A percentile compares a stretch with the other conserved stretches of the same genome.
phyloP scores from a whole-genome alignment of 2,797 vertebrate species.

The Xenopus petersii region DNA sequence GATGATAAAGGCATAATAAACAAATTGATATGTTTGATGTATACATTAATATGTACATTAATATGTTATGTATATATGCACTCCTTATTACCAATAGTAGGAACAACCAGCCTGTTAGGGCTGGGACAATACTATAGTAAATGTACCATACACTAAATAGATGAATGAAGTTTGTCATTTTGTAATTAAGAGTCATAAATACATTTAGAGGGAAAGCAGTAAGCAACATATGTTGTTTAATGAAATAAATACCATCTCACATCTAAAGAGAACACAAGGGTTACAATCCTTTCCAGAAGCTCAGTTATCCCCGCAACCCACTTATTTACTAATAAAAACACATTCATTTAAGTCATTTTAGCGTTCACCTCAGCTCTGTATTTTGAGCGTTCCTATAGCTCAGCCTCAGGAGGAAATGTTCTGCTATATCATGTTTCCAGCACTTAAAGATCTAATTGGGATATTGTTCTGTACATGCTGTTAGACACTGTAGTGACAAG shows the following conservation, averaged over 20 bases:
- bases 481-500: conserved; percentile 68
- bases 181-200: too few species aligned
- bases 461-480: conserved; percentile 67
- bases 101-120: too few species aligned
- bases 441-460: conserved; percentile 67
- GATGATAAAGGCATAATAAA: too few species aligned
- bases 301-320: conserved; percentile 6
- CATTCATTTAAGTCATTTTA: conserved; percentile 26
- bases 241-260: background rate
- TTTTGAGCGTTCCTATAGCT: conserved; percentile 53
- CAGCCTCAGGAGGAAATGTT: conserved; percentile 30
- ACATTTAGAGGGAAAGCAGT: too few species aligned
- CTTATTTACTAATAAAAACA: conserved; percentile 17
- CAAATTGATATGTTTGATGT: too few species aligned
- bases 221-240: background rate
- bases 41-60: too few species aligned
- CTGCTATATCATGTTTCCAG: conserved; percentile 58
- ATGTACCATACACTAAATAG: too few species aligned
- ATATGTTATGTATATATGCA: too few species aligned
- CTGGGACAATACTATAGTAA: too few species aligned
- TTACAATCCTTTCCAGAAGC: background rate
- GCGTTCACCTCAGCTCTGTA: conserved; percentile 35
- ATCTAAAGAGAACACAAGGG: background rate
- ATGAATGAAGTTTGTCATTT: too few species aligned
- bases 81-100: too few species aligned